Base-by-base conservation (phyloP, 2,113 vertebrate genomes). In the Apteryx mantelli region DNA sequence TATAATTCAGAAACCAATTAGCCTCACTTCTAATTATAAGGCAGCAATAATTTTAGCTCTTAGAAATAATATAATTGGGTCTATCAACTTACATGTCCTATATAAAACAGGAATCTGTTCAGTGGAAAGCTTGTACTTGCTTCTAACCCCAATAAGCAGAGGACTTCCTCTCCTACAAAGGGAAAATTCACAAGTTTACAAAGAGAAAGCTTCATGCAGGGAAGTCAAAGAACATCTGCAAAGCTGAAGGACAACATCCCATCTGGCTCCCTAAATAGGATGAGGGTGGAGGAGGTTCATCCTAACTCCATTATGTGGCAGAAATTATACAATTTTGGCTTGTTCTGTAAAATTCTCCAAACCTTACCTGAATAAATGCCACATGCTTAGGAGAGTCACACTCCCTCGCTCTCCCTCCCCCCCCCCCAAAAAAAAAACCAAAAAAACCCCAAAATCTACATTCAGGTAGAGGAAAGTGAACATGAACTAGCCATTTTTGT, bases 111-210 rank as follows among this genome's bases (percentile, higher is more conserved):
- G 99, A 97, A 99, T 98, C 95, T 99, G 97, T 76, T 99, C 99
- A 6, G 99, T 99, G 76, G 98, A 98, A 69, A 99, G 99, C 86
- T 99, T 99, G 61, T 98, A 98, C 95, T 99, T 98, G 97, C 99
- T 99, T 76, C 98, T 98, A 88, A 99, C 98, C n/a, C 99, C 99
- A 46, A 99, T 99, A 64, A 99, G 98, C 95, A 99, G 95, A 30
- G 99, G 99, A 95, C 99, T 99, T 88, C 99, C 99, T 97, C 99
- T 99, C 98, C 99, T 99, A 96, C 19, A 83, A 76, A 83, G 66
- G 86, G 18, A 96, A 94, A 48, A 96, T 76, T 25, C 5, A 4
- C 8, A 14, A 22, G 11, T 38, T 96, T 44, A 91, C 21, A 22
- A 52, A 56, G 4, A 14, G 12, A 61, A 61, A 61, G 8, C 14